Evolutionary conservation across 1,140 invertebrate genomes (phyloP).

Genomic region (Tetragonula clypearis): DNA sequence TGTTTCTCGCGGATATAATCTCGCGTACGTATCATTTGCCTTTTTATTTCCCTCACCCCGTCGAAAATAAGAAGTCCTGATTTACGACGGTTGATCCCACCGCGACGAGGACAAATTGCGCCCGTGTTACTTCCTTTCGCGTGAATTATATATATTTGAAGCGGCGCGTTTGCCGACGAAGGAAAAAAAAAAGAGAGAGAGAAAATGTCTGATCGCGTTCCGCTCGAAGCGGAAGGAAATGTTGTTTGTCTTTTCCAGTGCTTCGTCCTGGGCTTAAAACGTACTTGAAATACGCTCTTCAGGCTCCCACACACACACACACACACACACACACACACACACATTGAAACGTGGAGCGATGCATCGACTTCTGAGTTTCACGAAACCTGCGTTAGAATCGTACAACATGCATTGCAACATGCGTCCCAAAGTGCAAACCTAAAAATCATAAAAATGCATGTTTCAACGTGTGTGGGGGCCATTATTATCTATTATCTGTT

Average conservation of each 20-base stretch:
- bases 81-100: slow-evolving; percentile 66
- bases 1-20: slow-evolving; percentile 66
- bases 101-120: slow-evolving; percentile 70
- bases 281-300: too few relatives aligned
- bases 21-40: slow-evolving; percentile 28
- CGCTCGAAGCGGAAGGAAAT: neutral
- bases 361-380: too few relatives aligned
- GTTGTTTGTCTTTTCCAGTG: neutral
- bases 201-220: slow-evolving; percentile 7
- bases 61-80: slow-evolving; percentile 69
- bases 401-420: too few relatives aligned
- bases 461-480: too few relatives aligned
- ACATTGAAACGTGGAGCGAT: too few relatives aligned
- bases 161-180: neutral
- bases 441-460: too few relatives aligned
- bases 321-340: too few relatives aligned
- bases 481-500: too few relatives aligned
- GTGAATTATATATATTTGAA: slow-evolving; percentile 68
- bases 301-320: too few relatives aligned
- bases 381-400: too few relatives aligned
- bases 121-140: slow-evolving; percentile 63
- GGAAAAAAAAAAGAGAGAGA: neutral
- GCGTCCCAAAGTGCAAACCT: too few relatives aligned
- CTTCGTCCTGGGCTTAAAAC: neutral
- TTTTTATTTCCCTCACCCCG: slow-evolving; percentile 42